These are phyloP conservation scores for Autographa gamma DNA, from an alignment of 2,888 invertebrate species.

Conservation along the genomic window DNA sequence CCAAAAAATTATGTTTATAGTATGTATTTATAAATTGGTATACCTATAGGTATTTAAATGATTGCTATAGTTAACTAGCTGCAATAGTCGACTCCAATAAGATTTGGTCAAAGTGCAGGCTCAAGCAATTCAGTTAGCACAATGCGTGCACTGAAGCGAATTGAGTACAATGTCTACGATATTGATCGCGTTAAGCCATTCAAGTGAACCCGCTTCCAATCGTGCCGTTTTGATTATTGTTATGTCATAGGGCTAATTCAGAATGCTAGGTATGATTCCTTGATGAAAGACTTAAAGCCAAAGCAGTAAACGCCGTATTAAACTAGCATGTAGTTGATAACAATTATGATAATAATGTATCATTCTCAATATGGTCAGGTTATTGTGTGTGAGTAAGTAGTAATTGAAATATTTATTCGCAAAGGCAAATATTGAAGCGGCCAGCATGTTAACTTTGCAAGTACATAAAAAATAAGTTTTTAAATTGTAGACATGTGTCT, in stretches of 20 bases:
- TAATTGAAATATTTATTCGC: too few species aligned
- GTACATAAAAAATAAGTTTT: too few species aligned
- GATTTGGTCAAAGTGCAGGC: slow-evolving; percentile 36
- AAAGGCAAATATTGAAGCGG: too few species aligned
- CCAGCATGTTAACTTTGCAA: too few species aligned
- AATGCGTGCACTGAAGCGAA: slow-evolving; percentile 48
- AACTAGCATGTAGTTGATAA: too few species aligned
- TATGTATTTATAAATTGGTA: background rate
- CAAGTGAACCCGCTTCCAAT: slow-evolving; percentile 15
- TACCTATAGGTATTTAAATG: background rate
- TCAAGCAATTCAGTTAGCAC: slow-evolving; percentile 31
- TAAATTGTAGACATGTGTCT: too few species aligned
- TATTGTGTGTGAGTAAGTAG: too few species aligned
- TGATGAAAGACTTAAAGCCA: background rate
- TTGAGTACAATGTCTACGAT: slow-evolving; percentile 37
- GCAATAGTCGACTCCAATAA: slow-evolving; percentile 20
- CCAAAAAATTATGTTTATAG: too few species aligned
- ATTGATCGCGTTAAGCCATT: slow-evolving; percentile 44
- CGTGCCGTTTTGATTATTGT: slow-evolving; percentile 13
- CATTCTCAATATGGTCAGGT: too few species aligned
- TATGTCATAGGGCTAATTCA: background rate
- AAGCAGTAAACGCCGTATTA: too few species aligned
- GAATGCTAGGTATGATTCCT: background rate
- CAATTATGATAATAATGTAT: too few species aligned
- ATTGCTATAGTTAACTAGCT: background rate